Base-by-base conservation (phyloP, 2,888 invertebrate genomes). In the Drosophila incognita region DNA sequence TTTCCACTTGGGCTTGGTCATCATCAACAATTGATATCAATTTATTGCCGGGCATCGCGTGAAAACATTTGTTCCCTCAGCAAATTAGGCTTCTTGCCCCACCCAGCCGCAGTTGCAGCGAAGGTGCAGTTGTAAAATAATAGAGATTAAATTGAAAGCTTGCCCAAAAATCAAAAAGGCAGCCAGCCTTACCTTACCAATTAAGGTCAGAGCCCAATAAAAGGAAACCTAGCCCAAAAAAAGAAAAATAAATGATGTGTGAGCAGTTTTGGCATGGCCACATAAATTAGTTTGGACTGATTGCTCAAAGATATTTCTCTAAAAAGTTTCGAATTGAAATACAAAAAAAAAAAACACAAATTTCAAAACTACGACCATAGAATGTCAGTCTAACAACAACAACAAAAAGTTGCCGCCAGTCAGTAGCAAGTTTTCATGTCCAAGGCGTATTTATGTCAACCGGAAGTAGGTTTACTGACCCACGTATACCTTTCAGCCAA, bases 401-500 rank as follows among this genome's bases (percentile, higher is more conserved):
- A 79, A 49, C 56, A 61, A 54, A 72, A 70, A 69, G 72, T 67
- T 70, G 70, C 68, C 69, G 70, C 71, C 77, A 46, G 82, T 69
- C 81, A 82, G 79, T 82, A 80, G 89, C 87, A 90, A 83, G 87
- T 93, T 93, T 90, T 94, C 93, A 93, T 93, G 93, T 93, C 93
- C 93, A 92, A 92, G 91, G 91, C 91, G 92, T 93, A 93, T 93
- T 93, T 93, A 93, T 93, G 93, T 92, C 92, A 93, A 92, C 92
- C 93, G 93, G 93, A 93, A 93, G 92, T 92, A 91, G 92, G 93
- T 93, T 93, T 93, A 93, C 93, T 93, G 93, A 93, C 93, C 93
- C 93, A 92, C 92, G 92, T 92, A 91, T 91, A 79, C 85, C 83
- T 91, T 84, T 90, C 75, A 74, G 48, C 76, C 66, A 57, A 58